Conservation (phyloP, 2,888 invertebrate genomes). For the Tanypteryx hageni region DNA sequence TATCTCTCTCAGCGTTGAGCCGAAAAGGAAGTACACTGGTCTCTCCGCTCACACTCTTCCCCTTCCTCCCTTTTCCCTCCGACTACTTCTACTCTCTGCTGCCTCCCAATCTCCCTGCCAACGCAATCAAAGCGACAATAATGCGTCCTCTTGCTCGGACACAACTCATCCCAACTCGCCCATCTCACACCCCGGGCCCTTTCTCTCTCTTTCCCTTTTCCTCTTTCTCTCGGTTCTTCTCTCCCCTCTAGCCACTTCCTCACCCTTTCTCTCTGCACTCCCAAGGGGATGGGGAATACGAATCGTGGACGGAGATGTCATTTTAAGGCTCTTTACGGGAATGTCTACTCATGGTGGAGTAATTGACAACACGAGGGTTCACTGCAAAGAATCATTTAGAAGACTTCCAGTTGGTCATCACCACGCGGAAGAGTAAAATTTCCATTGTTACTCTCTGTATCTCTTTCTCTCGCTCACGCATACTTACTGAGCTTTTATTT, state of each 20-base stretch:
- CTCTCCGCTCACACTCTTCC: constrained; percentile 7
- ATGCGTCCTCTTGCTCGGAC: neutral
- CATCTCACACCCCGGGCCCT: neutral
- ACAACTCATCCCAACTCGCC: too few relatives aligned
- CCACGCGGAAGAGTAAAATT: neutral
- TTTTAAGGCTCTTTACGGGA: neutral
- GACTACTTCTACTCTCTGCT: neutral
- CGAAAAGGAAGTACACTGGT: constrained; percentile 5
- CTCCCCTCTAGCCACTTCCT: neutral
- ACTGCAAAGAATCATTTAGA: neutral
- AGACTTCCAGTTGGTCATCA: neutral
- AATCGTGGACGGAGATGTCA: neutral
- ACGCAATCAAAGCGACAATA: constrained; percentile 19
- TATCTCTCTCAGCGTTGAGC: neutral
- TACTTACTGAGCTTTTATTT: too few relatives aligned
- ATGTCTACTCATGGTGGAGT: neutral
- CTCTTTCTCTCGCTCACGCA: too few relatives aligned
- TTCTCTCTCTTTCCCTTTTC: neutral
- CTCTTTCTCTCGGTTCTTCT: neutral
- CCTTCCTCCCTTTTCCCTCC: constrained; percentile 22
- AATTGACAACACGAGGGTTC: neutral
- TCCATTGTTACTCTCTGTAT: too few relatives aligned
- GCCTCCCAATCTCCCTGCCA: neutral
- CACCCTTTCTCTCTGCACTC: neutral
- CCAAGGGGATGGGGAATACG: neutral